Base-by-base conservation (phyloP, 2,113 vertebrate genomes). In the Xiphophorus couchianus region DNA sequence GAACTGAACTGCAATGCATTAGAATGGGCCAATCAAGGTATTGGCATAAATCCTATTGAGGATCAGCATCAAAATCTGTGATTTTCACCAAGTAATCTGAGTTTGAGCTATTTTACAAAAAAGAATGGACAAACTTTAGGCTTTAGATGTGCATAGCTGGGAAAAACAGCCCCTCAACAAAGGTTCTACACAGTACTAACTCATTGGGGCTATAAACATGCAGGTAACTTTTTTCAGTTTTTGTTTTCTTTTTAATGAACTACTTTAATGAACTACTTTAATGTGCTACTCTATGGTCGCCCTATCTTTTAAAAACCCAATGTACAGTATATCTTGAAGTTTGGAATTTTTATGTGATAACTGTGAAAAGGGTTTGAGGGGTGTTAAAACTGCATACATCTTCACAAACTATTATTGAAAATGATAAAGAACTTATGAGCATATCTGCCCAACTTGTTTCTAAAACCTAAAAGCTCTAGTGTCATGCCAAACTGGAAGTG, bases 401-500 rank as follows among this genome's bases (percentile, higher is more conserved):
- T 42, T 8, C 63, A 28, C 42, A 42, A 42, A 67, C 14, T 42
- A 15, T 44, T 44, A 9, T 67, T 27, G 5, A 1, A 25, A 17
- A n/a, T 82, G 62, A 35, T 35, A 35, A 35, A 35, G 33, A 8
- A 35, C 67, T 67, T 70, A 33, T 80, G 42, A 63, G 29, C 28
- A 54, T 17, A 48, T 54, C 51, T 54, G 22, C 22, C 19, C 2
- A 25, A 2, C 51, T 54, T 54, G 51, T 54, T 22, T 42, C 7
- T 30, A 48, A 68, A 68, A 58, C 25, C 31, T 3, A 31, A 69
- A 65, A 2, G 60, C 31, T 29, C 3, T 35, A 71, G 60, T 51
- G 66, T 66, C 48, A 68, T 71, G 51, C 22, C 29, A 31, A 33
- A 42, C 71, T 83, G 84, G 65, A 75, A 80, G 29, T 75, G 51